phyloP scores from a whole-genome alignment of 2,113 vertebrate genomes.

The Neodon shergylaensis region DNA sequence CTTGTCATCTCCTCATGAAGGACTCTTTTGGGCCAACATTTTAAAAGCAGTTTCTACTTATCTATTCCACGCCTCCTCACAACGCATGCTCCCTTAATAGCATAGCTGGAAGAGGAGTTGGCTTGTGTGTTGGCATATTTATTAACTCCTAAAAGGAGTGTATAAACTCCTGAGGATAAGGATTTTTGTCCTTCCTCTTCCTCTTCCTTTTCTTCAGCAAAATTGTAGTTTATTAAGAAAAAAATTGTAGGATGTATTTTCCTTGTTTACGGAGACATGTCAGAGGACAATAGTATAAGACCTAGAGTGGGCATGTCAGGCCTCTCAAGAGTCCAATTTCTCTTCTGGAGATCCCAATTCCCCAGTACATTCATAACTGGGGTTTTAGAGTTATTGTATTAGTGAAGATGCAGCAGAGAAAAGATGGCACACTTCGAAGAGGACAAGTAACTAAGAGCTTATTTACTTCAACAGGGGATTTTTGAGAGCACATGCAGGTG shows the following conservation, averaged over 20 bases:
- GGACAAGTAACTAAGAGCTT: not conserved
- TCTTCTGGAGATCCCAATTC: not conserved
- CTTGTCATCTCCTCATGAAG: not conserved
- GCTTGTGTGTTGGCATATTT: not conserved
- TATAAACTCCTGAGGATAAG: not conserved
- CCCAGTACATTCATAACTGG: not conserved
- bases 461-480: not conserved
- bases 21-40: not conserved
- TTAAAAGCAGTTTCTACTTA: not conserved
- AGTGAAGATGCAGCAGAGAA: not conserved
- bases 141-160: not conserved
- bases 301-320: not conserved
- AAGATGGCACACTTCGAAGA: not conserved
- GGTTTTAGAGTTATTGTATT: not conserved
- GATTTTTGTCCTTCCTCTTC: not conserved
- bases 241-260: not conserved
- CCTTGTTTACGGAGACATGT: not conserved
- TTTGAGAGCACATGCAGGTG: not conserved
- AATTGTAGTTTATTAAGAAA: not conserved
- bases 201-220: not conserved
- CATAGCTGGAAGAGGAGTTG: not conserved
- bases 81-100: not conserved
- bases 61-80: not conserved
- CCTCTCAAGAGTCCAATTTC: not conserved
- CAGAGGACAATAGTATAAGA: not conserved